A percentile compares a stretch with the other conserved stretches of the same genome.
Evolutionary conservation across 1,140 invertebrate species (phyloP).

Genomic region (Venturia canescens): DNA sequence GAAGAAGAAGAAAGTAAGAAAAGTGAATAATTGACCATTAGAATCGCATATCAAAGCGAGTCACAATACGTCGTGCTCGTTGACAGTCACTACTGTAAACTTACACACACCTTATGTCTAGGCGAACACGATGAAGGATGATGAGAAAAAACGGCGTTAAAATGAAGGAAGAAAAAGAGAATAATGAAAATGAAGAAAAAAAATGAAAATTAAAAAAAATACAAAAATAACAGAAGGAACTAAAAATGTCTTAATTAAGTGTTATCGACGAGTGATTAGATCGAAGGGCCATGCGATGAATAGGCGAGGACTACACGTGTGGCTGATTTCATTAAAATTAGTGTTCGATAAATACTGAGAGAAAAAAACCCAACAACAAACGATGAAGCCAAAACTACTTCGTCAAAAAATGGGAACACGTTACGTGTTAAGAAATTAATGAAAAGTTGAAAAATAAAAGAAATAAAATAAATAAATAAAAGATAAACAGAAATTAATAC

Average conservation of each 20-base stretch:
- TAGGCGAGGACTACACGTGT: conserved; percentile 44
- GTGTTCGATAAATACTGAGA: not conserved
- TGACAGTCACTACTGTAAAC: conserved; percentile 42
- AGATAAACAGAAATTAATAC: not conserved
- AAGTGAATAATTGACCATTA: conserved; percentile 53
- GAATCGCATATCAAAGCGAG: conserved; percentile 52
- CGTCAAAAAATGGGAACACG: not conserved
- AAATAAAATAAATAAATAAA: not conserved
- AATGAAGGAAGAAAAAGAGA: not conserved
- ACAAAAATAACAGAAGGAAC: conserved; percentile 5
- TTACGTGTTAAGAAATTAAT: not conserved
- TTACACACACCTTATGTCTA: conserved; percentile 5
- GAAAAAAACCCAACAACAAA: not conserved
- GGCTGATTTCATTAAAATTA: conserved; percentile 33
- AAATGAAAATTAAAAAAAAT: conserved; percentile 34
- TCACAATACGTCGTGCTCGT: conserved; percentile 20
- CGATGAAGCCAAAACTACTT: not conserved
- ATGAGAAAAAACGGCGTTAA: not conserved
- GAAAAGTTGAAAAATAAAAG: not conserved
- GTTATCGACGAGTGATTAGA: conserved; percentile 49
- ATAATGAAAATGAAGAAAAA: not conserved
- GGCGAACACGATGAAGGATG: not conserved
- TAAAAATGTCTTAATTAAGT: conserved; percentile 54
- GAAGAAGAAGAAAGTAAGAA: conserved; percentile 16
- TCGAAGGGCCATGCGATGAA: conserved; percentile 33